Base-by-base conservation (phyloP, 2,113 vertebrate species). In the Xenus cinereus region DNA sequence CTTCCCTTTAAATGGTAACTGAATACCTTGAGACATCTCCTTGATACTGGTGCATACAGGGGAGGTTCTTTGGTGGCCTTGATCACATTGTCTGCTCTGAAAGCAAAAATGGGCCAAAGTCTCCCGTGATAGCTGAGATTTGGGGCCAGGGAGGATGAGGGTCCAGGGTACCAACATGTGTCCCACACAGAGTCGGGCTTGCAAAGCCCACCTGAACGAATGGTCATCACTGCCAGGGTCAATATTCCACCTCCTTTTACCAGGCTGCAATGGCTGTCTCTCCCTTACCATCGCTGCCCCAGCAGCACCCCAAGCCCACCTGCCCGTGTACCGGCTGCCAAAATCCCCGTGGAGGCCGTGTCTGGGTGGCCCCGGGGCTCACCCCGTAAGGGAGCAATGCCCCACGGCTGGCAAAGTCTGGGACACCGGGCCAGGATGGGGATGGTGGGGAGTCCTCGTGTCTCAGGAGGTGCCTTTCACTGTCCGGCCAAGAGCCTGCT, bases 191-290 rank as follows among this genome's bases (percentile, higher is more conserved):
- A 16, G n/a, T 23, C 0, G 14, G 37, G 35, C 30, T 62, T 33
- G 35, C 45, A 39, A 54, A 71, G 12, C 35, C 53, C 41, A 19
- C 32, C 35, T 18, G 56, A 16, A 48, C 4, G 12, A 24, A 22
- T 1, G 59, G 23, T 45, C n/a, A 3, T 19, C 3, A 9, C 23
- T 1, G 0, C 3, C 0, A 8, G 53, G 33, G 6, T 10, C 19
- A 2, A 0, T 6, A 22, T 45, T 56, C 32, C 35, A 21, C 27
- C 23, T 19, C 64, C 63, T 23, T 23, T 66, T 12, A 43, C 4
- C 4, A 37, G 56, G 19, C 39, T 74, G 60, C 37, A 12, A 4
- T 6, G 28, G 22, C 37, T n/a, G n/a, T 11, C 35, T 48, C 32
- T 68, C 67, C 50, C 30, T 14, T 4, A 9, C 24, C 30, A 5